Base-by-base conservation (phyloP, 1,140 invertebrate genomes). In the Popillia japonica region DNA sequence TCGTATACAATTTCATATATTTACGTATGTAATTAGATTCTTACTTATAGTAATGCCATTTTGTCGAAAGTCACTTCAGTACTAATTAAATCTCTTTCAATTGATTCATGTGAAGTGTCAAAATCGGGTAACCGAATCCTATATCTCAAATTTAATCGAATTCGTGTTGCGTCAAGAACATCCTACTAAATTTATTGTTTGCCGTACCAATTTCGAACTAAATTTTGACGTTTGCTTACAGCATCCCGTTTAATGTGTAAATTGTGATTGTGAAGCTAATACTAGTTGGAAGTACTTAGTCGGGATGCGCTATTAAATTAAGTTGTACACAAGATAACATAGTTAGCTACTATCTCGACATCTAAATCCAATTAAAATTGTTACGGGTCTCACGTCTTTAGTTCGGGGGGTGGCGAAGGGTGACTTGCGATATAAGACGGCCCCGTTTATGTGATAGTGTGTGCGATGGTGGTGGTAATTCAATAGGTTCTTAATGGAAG, bases 391-490 rank as follows among this genome's bases (percentile, higher is more conserved):
- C 27, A 34, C 22, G 23, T 68, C 23, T 27, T 22, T 6, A 55
- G 61, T 68, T 68, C 11, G 7, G 11, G 27, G n/a, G 27, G 22
- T 22, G 27, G 22, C 7, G 61, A 23, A 17, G 73, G 44, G 42
- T 17, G 17, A 41, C 77, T 72, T 72, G 68, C 14, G 34, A 2
- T n/a, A 55, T 17, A 55, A 55, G 11, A 17, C 48, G 48, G 17
- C 17, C 14, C 48, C 6, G 14, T 17, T 23, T 72, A 76, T 34
- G 27, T 4, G 27, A 34, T 34, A 74, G 41, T 78, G 75, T 59
- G 75, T 79, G 78, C 72, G 75, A 64, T 81, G 82, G 83, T 79
- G 77, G 11, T 80, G 81, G 80, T 17, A 55, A 55, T 55, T 55
- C 61, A 68, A 34, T 68, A 34, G 22, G 61, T 22, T 14, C 7